Percentiles rank a stretch among this genome's conserved stretches.
These are phyloP conservation scores for Xiphophorus maculatus DNA, from an alignment of 2,113 vertebrate species.

Conservation along the genomic window DNA sequence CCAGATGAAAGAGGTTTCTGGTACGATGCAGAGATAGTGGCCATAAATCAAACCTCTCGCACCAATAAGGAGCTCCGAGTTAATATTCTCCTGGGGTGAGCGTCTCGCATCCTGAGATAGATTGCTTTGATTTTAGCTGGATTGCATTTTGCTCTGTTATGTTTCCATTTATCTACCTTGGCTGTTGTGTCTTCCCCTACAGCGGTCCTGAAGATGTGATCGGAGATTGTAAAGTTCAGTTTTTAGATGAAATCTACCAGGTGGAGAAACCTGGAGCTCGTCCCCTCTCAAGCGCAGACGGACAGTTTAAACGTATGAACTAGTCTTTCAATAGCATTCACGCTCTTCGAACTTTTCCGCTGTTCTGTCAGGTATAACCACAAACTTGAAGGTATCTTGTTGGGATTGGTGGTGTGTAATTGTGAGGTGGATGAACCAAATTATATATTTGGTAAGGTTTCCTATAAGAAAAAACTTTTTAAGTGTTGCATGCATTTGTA, in stretches of 20 bases:
- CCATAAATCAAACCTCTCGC: conserved; percentile 89
- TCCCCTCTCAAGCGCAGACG: conserved; percentile 89
- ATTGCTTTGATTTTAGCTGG: not conserved
- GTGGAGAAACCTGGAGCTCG: conserved; percentile 92
- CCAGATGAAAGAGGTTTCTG: conserved; percentile 97
- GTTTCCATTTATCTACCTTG: conserved; percentile 15
- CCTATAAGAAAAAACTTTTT: not conserved
- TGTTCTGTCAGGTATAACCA: too few relatives aligned
- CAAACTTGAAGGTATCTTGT: too few relatives aligned
- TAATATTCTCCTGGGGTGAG: conserved; percentile 96
- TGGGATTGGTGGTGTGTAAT: too few relatives aligned
- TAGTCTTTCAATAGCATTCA: not conserved
- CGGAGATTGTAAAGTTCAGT: conserved; percentile 91
- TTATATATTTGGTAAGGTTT: not conserved
- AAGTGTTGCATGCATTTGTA: not conserved
- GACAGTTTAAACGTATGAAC: conserved; percentile 92
- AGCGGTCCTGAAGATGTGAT: conserved; percentile 92
- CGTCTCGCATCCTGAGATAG: conserved; percentile 16
- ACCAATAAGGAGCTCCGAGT: conserved; percentile 95
- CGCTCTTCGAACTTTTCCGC: too few relatives aligned
- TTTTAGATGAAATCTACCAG: conserved; percentile 96
- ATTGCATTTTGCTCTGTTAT: not conserved
- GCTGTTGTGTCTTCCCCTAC: conserved; percentile 24
- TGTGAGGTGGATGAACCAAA: too few relatives aligned
- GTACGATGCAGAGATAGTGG: conserved; percentile 93